Percentiles rank a stretch among this genome's conserved stretches.
Conservation (phyloP, 2,797 vertebrate genomes). For the Spatula clypeata region DNA sequence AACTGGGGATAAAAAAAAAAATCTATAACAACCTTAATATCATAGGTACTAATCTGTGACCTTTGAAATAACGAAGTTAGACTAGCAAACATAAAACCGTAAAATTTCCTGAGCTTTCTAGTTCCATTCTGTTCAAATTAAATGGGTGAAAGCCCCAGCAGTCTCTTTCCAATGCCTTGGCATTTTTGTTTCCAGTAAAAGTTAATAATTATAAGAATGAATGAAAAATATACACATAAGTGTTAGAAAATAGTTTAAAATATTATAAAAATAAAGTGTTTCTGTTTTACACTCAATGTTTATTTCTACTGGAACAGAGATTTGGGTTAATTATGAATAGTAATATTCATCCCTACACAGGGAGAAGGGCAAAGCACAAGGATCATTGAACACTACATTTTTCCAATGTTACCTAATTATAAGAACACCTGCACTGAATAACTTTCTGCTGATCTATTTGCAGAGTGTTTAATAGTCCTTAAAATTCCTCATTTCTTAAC, state of each 20-base stretch:
- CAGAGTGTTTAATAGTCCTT: slow-evolving; percentile 83
- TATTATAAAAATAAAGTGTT: not conserved
- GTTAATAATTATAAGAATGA: not conserved
- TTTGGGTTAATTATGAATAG: slow-evolving; percentile 58
- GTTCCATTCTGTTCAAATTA: not conserved
- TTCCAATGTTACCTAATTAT: slow-evolving; percentile 76
- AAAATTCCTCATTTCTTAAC: slow-evolving; percentile 77
- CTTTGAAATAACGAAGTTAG: not conserved
- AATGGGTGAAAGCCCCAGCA: rapidly evolving
- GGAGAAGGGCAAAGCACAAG: slow-evolving; percentile 71
- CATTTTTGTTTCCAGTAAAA: not conserved
- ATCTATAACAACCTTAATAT: not conserved
- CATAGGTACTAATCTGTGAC: not conserved
- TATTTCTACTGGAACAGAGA: slow-evolving; percentile 19
- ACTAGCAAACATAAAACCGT: not conserved
- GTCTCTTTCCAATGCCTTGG: not conserved
- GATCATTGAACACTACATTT: slow-evolving; percentile 79
- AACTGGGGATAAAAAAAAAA: not conserved
- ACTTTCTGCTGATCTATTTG: slow-evolving; percentile 82
- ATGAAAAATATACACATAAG: not conserved
- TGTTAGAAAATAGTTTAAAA: not conserved
- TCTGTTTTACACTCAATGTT: not conserved
- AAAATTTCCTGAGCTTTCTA: not conserved
- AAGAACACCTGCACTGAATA: slow-evolving; percentile 81
- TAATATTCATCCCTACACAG: slow-evolving; percentile 52